Evolutionary conservation across 2,797 vertebrate genomes (phyloP), one percentile per base, ranked within the genome.

Genomic region (Chiloscyllium punctatum): DNA sequence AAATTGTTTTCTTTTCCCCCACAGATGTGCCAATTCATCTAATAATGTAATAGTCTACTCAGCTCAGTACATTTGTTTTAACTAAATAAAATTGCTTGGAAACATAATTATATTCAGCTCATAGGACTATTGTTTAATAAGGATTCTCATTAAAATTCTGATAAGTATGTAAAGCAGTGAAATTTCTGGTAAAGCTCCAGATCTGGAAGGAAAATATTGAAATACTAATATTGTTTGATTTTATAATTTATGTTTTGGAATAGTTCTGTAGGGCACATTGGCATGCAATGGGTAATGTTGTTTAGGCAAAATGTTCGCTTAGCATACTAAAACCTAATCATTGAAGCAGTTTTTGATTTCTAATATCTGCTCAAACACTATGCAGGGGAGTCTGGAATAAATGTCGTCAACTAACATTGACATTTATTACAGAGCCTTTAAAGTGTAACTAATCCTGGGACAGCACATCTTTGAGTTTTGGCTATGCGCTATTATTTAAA

Each of bases 61-160:
- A 69, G 66, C 62, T 92, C 21, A 92, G 62, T 42, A 92, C 42
- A 37, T 92, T 69, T 92, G 13, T 68, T 92, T 92, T 42, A 92
- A 92, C 7, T 69, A 92, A 92, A 68, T 92, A 92, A 92, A 62
- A 37, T n/a, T 69, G n/a, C n/a, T 69, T 92, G 0, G 62, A 42
- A 69, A 69, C n/a, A 92, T 92, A 92, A 69, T 92, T 92, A 37
- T 92, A 92, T 69, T 69, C 25, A 25, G n/a, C 62, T n/a, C n/a
- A 9, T 66, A 68, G 86, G 33, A 66, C n/a, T 92, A 69, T 92
- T 92, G 90, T 42, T 69, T 92, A 25, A 92, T 92, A 92, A 92
- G 21, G 66, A 92, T 92, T 92, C n/a, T 69, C 62, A 92, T 92
- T 92, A 92, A 42, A 92, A 92, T 92, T 92, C 62, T 37, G n/a